Percentiles rank a stretch among this genome's conserved stretches.
phyloP scores from a whole-genome alignment of 2,113 vertebrate species.

The Sclerurus mexicanus region DNA sequence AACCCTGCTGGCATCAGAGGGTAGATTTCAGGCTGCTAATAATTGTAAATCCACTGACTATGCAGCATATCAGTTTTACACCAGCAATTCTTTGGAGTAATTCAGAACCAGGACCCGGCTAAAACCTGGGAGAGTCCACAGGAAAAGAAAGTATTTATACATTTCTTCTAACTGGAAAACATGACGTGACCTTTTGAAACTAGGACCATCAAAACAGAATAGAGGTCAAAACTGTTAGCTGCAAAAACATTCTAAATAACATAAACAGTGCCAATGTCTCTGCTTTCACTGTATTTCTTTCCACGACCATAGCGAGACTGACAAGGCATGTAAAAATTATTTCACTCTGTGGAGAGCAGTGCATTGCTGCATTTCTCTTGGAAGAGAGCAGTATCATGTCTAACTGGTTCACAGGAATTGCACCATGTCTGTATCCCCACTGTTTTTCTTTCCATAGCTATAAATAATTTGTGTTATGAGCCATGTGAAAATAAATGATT shows the following conservation, averaged over 20 bases:
- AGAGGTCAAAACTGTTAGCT: constrained; percentile 50
- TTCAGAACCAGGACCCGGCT: not conserved
- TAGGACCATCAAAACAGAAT: constrained; percentile 16
- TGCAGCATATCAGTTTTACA: not conserved
- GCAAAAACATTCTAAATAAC: constrained; percentile 54
- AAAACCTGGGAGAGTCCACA: constrained; percentile 1
- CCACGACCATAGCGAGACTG: not conserved
- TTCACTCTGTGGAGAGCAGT: constrained; percentile 44
- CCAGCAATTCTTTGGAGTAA: not conserved
- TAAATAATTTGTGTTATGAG: constrained; percentile 39
- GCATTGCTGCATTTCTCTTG: constrained; percentile 21
- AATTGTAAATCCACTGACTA: not conserved
- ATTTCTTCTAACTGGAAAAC: constrained; percentile 33
- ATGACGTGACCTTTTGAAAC: constrained; percentile 20
- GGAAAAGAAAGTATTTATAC: constrained; percentile 29
- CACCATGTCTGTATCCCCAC: not conserved
- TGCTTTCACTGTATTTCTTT: constrained; percentile 65
- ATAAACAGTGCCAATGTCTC: constrained; percentile 40
- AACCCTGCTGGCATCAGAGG: not conserved
- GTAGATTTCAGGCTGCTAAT: not conserved
- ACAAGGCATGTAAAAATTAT: constrained; percentile 63
- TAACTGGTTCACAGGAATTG: not conserved
- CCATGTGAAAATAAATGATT: constrained; percentile 29
- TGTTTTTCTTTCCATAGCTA: constrained; percentile 62
- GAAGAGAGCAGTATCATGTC: not conserved